These are phyloP conservation scores for Ammospiza caudacuta DNA, from an alignment of 2,113 vertebrate genomes.

Conservation along the genomic window DNA sequence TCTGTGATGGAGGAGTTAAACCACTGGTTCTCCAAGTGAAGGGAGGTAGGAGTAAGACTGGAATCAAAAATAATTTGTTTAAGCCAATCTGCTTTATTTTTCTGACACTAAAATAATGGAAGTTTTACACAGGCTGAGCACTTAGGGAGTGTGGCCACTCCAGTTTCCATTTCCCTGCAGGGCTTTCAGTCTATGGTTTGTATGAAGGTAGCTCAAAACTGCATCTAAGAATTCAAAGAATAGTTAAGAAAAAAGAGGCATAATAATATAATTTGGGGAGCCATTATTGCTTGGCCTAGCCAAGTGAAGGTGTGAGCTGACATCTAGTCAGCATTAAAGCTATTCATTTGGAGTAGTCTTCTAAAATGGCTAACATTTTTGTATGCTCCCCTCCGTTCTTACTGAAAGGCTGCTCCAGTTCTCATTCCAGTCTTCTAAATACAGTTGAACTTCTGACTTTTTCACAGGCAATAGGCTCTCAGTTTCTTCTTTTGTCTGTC, in stretches of 20 bases:
- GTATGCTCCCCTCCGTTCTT: not conserved
- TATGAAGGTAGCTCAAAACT: not conserved
- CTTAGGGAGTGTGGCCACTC: not conserved
- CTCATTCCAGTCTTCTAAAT: not conserved
- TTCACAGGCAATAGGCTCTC: not conserved
- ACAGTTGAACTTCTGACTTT: not conserved
- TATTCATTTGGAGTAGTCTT: not conserved
- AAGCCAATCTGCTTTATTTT: not conserved
- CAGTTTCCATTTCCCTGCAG: not conserved
- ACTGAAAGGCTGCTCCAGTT: not conserved
- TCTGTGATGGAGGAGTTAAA: not conserved
- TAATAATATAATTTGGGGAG: not conserved
- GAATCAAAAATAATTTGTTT: not conserved
- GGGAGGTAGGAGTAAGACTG: not conserved
- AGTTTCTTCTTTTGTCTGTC: not conserved
- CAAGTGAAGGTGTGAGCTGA: not conserved
- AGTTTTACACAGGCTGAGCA: not conserved
- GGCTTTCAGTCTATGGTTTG: not conserved
- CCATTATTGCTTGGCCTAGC: not conserved
- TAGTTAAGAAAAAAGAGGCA: not conserved
- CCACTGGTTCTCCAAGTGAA: not conserved
- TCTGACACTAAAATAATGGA: not conserved
- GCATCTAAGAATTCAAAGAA: not conserved
- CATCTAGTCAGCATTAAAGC: not conserved
- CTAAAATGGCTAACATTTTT: not conserved